phyloP scores from a whole-genome alignment of 2,888 invertebrate species.

The Heliothis peltigera region DNA sequence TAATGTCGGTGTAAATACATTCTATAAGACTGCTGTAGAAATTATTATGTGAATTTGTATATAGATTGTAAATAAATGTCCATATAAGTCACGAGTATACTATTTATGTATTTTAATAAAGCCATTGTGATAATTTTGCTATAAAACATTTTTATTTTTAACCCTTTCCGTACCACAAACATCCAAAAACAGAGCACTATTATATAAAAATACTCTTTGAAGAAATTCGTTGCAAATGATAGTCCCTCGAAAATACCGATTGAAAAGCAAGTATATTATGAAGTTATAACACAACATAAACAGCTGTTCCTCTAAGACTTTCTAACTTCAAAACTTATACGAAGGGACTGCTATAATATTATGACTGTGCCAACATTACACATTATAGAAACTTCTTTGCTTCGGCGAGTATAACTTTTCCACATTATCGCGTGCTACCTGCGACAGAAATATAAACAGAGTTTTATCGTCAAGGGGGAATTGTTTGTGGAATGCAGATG shows the following conservation, averaged over 20 bases:
- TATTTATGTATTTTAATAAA: conserved; percentile 90
- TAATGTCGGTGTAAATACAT: conserved; percentile 87
- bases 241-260: background rate
- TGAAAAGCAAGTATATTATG: conserved; percentile 5
- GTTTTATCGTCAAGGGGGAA: conserved; percentile 19
- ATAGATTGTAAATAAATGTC: conserved; percentile 88
- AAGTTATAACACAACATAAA: conserved; percentile 7
- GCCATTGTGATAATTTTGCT: conserved; percentile 90
- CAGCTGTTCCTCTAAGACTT: conserved; percentile 2
- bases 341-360: background rate
- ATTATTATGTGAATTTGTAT: conserved; percentile 88
- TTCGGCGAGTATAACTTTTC: conserved; percentile 1
- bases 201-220: background rate
- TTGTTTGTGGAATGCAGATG: conserved; percentile 19
- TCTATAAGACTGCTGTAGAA: conserved; percentile 90
- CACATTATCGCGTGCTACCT: conserved; percentile 31
- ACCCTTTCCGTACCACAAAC: conserved; percentile 17
- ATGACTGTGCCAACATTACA: background rate
- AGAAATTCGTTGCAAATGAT: background rate
- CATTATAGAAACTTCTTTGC: conserved; percentile 1
- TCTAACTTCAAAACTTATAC: background rate
- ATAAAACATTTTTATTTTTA: conserved; percentile 76
- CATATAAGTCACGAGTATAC: conserved; percentile 89
- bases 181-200: background rate
- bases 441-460: conserved; percentile 35